Conservation (phyloP, 1,140 invertebrate species). For the Bombus balteatus region DNA sequence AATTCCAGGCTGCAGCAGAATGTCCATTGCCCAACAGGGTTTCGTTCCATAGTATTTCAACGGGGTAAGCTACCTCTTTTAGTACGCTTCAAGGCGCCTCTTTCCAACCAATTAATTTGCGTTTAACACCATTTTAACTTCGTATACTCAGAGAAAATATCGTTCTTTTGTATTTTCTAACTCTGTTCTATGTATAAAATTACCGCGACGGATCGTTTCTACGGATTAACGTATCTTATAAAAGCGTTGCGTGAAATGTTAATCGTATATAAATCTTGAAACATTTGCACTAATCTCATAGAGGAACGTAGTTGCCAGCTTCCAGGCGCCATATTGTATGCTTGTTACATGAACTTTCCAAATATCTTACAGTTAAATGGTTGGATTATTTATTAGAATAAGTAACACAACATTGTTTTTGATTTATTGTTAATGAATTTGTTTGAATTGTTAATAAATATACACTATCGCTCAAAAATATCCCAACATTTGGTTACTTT, state of each 20-base stretch:
- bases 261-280: not conserved
- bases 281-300: not conserved
- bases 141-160: not conserved
- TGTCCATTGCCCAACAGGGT: conserved; percentile 6
- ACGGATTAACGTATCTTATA: not conserved
- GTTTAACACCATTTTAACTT: not conserved
- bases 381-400: too few relatives aligned
- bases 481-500: too few relatives aligned
- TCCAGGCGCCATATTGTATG: not conserved
- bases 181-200: not conserved
- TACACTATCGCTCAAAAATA: too few relatives aligned
- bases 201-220: not conserved
- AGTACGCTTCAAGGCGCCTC: not conserved
- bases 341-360: too few relatives aligned
- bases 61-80: conserved; percentile 24
- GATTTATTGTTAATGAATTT: too few relatives aligned
- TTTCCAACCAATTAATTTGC: conserved; percentile 43
- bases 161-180: not conserved
- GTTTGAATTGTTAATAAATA: too few relatives aligned
- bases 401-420: too few relatives aligned
- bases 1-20: not conserved
- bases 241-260: too few relatives aligned
- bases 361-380: too few relatives aligned
- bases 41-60: conserved; percentile 19
- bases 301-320: not conserved